These are phyloP conservation scores for Rhinogobio ventralis DNA, from an alignment of 2,797 vertebrate species.

Conservation along the genomic window DNA sequence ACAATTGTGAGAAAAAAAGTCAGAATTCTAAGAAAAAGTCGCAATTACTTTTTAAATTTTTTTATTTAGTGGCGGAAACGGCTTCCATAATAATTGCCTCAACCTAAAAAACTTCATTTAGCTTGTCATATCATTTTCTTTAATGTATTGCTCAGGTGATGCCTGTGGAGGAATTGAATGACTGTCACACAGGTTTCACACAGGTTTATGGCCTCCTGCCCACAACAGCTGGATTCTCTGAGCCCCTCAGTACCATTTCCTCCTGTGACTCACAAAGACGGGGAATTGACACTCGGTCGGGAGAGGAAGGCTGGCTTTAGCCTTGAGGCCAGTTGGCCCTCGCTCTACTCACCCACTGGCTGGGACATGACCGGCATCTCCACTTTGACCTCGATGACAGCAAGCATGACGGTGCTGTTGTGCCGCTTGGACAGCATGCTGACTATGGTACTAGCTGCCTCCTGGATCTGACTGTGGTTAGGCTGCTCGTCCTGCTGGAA, in stretches of 20 bases:
- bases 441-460: conserved; percentile 86
- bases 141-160: not conserved
- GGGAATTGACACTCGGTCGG: not conserved
- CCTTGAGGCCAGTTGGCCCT: conserved; percentile 23
- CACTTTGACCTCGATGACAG: conserved; percentile 94
- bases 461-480: conserved; percentile 89
- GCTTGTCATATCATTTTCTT: too few species aligned
- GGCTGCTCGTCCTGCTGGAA: conserved; percentile 86
- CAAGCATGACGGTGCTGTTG: conserved; percentile 92
- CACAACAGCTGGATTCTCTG: conserved; percentile 16
- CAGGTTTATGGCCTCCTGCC: conserved; percentile 43
- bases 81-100: too few species aligned
- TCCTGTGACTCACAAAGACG: conserved; percentile 31
- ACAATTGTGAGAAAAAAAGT: too few species aligned
- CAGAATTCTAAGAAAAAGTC: too few species aligned
- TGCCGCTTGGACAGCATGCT: conserved; percentile 88
- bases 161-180: conserved; percentile 21
- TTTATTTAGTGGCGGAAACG: too few species aligned
- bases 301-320: conserved; percentile 13
- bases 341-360: conserved; percentile 77
- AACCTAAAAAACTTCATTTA: too few species aligned
- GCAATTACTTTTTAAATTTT: too few species aligned
- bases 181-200: conserved; percentile 40
- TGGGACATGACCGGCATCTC: conserved; percentile 84
- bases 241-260: conserved; percentile 29